Evolutionary conservation across 2,113 vertebrate species (phyloP), one percentile per base, ranked within the genome.

Genomic region (Hoplias malabaricus): DNA sequence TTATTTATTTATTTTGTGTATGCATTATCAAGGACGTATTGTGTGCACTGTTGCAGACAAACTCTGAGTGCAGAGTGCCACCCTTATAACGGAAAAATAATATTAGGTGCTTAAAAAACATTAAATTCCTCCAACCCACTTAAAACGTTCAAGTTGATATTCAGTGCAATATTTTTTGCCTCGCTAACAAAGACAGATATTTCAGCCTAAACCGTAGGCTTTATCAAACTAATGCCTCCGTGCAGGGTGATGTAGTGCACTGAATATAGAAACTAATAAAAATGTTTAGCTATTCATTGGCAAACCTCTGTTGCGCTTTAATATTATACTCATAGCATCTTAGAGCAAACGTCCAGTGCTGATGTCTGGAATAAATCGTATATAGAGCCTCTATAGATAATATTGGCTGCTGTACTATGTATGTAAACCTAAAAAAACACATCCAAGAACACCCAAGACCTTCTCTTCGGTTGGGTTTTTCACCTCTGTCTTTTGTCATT

Each of bases 211-310:
- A 29, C 46, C 21, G 5, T 14, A 54, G 42, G 19, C 42, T 63
- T 62, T 61, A 73, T 53, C 53, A 40, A 43, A 25, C 9, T 75
- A 66, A 75, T 53, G 21, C 66, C 66, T 13, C 16, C n/a, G 23
- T 66, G 46, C 46, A 66, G 62, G 3, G 23, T 43, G 25, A 46
- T 75, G 57, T 48, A 74, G 62, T 74, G 31, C 31, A 38, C 59
- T 63, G 34, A 21, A 21, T n/a, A 63, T 34, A 7, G 21, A 53
- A 38, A 27, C 42, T 50, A 61, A 73, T 61, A 1, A 29, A 27
- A 72, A 61, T 11, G 40, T 25, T 19, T 16, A 5, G 29, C 14
- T 62, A 73, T 62, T 31, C 2, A 27, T 34, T 48, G 16, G 42
- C 8, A 74, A 21, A 46, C 36, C 50, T 53, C 27, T 43, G n/a